Evolutionary conservation across 2,113 vertebrate species (phyloP).

Genomic region (Arenaria interpres): DNA sequence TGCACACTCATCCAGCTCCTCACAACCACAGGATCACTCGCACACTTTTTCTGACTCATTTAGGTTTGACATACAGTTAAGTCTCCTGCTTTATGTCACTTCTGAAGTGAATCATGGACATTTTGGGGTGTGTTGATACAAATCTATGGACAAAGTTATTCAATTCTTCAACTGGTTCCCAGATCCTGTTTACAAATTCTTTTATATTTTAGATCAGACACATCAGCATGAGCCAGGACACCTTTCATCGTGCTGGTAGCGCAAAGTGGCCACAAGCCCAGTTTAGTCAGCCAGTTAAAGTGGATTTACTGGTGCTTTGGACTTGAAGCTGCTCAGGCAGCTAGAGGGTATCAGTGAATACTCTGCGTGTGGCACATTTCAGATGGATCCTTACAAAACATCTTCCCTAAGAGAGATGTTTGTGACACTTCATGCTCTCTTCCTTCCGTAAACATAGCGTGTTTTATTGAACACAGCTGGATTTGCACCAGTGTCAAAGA

Average conservation of each 20-base stretch:
- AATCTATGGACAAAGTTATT: background rate
- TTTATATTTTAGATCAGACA: background rate
- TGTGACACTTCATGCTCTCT: background rate
- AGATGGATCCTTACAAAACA: background rate
- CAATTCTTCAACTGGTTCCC: background rate
- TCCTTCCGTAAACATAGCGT: background rate
- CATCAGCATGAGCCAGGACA: background rate
- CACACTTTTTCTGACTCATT: background rate
- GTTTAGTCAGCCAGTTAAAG: background rate
- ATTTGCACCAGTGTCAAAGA: background rate
- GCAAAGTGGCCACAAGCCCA: background rate
- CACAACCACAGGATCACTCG: background rate
- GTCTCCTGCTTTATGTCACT: background rate
- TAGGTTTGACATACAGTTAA: background rate
- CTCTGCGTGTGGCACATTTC: background rate
- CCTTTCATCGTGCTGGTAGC: background rate
- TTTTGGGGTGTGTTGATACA: background rate
- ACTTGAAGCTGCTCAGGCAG: background rate
- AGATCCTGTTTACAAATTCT: slow-evolving; percentile 23
- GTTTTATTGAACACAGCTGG: background rate
- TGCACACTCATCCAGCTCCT: background rate
- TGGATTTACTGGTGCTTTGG: background rate
- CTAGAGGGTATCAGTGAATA: background rate
- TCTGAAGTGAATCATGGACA: background rate
- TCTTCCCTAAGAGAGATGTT: background rate